Evolutionary conservation across 2,797 vertebrate genomes (phyloP).

Genomic region (Sphaeramia orbicularis): DNA sequence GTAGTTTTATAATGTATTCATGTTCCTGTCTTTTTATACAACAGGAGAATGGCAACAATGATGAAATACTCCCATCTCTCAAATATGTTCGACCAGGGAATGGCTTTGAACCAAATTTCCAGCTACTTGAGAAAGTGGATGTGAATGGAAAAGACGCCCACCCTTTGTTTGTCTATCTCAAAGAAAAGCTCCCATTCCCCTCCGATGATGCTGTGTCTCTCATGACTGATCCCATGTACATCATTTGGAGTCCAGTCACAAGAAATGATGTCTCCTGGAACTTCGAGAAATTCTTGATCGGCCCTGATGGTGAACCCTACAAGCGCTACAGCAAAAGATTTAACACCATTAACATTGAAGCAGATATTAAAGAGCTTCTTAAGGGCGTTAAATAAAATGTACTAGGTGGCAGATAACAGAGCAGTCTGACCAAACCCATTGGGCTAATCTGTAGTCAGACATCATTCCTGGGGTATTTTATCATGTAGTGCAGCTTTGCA

Average conservation of each 20-base stretch:
- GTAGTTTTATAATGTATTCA: neutral
- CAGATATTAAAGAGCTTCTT: conserved; percentile 90
- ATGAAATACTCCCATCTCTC: conserved; percentile 89
- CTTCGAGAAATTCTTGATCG: conserved; percentile 94
- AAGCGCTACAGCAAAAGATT: conserved; percentile 91
- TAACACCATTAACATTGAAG: conserved; percentile 88
- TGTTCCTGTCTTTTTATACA: conserved; percentile 3
- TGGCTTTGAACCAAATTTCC: conserved; percentile 90
- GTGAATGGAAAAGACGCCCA: conserved; percentile 91
- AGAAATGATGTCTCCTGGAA: conserved; percentile 93
- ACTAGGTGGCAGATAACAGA: conserved; percentile 1
- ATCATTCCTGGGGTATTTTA: conserved; percentile 1
- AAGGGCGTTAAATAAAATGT: conserved; percentile 67
- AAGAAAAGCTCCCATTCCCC: conserved; percentile 88
- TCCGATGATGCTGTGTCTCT: conserved; percentile 87
- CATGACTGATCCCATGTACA: conserved; percentile 90
- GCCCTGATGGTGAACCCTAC: conserved; percentile 88
- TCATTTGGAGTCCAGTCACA: conserved; percentile 91
- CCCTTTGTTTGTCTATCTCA: conserved; percentile 89
- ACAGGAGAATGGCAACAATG: conserved; percentile 91
- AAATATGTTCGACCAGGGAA: conserved; percentile 90
- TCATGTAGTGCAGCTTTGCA: conserved; percentile 12
- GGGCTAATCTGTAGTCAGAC: conserved; percentile 9
- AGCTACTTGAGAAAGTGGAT: conserved; percentile 90
- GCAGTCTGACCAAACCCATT: neutral